Percentiles rank a stretch among this genome's conserved stretches.
Conservation (phyloP, 2,797 vertebrate species). For the Hypotaenidia okinawae region DNA sequence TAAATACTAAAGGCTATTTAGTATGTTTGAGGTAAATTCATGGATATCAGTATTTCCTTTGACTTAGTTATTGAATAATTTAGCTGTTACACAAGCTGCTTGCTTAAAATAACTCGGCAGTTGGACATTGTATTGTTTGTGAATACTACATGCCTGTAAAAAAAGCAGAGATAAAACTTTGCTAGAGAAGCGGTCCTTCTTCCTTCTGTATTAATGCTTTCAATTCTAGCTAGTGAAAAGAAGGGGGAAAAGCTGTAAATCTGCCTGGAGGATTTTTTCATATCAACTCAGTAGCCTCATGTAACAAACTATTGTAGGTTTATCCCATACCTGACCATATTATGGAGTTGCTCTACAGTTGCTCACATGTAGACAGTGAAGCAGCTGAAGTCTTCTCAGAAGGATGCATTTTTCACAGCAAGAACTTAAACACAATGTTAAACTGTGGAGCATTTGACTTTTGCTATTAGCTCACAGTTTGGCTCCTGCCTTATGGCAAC, state of each 20-base stretch:
- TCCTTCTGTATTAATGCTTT: neutral
- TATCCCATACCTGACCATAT: neutral
- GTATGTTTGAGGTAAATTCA: neutral
- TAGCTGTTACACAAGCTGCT: constrained; percentile 12
- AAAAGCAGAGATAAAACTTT: neutral
- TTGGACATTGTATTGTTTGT: constrained; percentile 2
- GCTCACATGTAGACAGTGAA: too few relatives aligned
- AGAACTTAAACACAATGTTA: neutral
- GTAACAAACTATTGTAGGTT: neutral
- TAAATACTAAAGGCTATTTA: neutral
- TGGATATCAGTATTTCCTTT: neutral
- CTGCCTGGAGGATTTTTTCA: neutral
- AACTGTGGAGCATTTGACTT: neutral
- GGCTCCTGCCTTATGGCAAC: neutral
- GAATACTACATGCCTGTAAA: neutral
- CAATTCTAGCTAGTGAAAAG: neutral
- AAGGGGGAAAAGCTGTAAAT: neutral
- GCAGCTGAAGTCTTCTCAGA: neutral
- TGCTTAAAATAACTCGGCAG: neutral
- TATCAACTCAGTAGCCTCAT: neutral
- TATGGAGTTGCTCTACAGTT: neutral
- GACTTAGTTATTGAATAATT: neutral
- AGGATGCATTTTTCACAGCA: neutral
- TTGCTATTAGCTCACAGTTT: neutral
- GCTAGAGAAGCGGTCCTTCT: neutral